A percentile compares a stretch with the other conserved stretches of the same genome.
Evolutionary conservation across 1,140 invertebrate species (phyloP).

Genomic region (Argopecten irradians): DNA sequence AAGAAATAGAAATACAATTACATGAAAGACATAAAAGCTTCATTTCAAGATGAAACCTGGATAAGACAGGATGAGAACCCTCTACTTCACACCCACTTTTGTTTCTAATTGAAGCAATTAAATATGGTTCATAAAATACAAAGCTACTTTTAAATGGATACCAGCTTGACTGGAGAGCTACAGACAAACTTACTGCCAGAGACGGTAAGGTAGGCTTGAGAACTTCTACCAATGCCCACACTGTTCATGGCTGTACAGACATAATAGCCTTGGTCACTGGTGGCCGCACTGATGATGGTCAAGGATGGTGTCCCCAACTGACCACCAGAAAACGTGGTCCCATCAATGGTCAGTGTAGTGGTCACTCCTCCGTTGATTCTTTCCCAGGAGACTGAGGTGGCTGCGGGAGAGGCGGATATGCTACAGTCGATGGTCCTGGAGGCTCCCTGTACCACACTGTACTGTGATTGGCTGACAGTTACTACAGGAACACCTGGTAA

Average conservation of each 20-base stretch:
- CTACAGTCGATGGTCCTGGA: background rate
- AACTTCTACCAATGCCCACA: slow-evolving; percentile 30
- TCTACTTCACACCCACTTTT: too few species aligned
- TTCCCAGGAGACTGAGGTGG: background rate
- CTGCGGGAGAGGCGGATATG: background rate
- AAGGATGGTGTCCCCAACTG: slow-evolving; percentile 9
- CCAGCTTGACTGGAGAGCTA: too few species aligned
- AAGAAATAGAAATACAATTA: too few species aligned
- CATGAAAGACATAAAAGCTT: too few species aligned
- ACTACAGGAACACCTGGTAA: background rate
- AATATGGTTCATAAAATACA: too few species aligned
- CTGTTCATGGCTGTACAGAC: slow-evolving; percentile 26
- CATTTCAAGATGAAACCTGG: too few species aligned
- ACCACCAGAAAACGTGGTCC: background rate
- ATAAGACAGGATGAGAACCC: too few species aligned
- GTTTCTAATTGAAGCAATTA: too few species aligned
- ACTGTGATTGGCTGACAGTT: background rate
- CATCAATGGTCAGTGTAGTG: background rate
- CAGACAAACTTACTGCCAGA: slow-evolving; percentile 30
- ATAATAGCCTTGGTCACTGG: slow-evolving; percentile 38
- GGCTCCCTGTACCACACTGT: background rate
- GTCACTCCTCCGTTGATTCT: slow-evolving; percentile 10
- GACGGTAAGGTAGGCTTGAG: slow-evolving; percentile 32
- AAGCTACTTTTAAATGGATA: too few species aligned
- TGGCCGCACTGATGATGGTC: slow-evolving; percentile 33